Conservation (phyloP, 2,888 invertebrate genomes). For the Dasysyrphus tricinctus region DNA sequence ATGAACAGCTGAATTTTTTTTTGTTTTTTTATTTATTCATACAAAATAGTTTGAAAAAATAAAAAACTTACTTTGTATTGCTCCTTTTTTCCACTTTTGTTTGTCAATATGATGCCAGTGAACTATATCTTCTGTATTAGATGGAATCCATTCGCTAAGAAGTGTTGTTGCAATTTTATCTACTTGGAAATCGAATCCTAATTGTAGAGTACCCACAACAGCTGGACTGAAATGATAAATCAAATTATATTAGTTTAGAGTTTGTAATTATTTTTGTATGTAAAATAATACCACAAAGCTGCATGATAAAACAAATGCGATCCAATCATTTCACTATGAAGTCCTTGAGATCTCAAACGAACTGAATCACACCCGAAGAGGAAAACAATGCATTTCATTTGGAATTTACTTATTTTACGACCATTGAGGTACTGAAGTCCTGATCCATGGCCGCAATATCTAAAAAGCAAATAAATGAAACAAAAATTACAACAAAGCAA, state of each 20-base stretch:
- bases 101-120: constrained; percentile 84
- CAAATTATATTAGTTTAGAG: background rate
- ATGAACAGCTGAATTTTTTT: constrained; percentile 13
- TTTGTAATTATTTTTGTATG: background rate
- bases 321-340: constrained; percentile 84
- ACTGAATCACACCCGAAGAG: constrained; percentile 88
- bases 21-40: background rate
- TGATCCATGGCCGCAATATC: constrained; percentile 89
- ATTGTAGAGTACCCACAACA: constrained; percentile 84
- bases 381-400: constrained; percentile 85
- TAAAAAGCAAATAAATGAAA: constrained; percentile 78
- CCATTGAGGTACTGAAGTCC: constrained; percentile 86
- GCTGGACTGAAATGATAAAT: constrained; percentile 82
- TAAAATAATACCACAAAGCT: constrained; percentile 78
- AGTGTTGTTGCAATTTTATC: constrained; percentile 84
- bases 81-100: constrained; percentile 82
- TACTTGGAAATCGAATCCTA: constrained; percentile 84
- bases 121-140: constrained; percentile 78
- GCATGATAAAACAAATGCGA: constrained; percentile 84
- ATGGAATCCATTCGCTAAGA: constrained; percentile 84
- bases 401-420: constrained; percentile 85
- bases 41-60: background rate
- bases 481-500: background rate
- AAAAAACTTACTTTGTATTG: constrained; percentile 77
- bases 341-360: constrained; percentile 82